A percentile compares a stretch with the other conserved stretches of the same genome.
These are phyloP conservation scores for Brachirus orientalis DNA, from an alignment of 2,113 vertebrate genomes.

Conservation along the genomic window DNA sequence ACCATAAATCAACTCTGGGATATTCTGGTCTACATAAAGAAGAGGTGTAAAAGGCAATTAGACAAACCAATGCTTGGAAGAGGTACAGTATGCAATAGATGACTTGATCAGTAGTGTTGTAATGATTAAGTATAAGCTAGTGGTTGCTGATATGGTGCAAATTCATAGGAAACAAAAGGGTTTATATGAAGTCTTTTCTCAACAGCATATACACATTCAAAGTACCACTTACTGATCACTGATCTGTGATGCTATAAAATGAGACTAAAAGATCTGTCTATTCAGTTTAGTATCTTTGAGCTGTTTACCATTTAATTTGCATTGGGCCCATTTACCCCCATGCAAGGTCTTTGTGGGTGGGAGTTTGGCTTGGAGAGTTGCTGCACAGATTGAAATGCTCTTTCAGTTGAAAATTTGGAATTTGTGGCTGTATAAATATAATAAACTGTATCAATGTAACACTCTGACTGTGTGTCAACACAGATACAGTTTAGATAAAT, in stretches of 20 bases:
- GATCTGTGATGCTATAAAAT: too few relatives aligned
- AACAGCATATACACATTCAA: background rate
- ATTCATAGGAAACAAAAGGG: background rate
- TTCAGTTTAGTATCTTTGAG: background rate
- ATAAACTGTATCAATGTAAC: too few relatives aligned
- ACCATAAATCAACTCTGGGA: conserved; percentile 71
- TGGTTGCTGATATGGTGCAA: conserved; percentile 7
- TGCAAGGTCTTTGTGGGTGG: background rate
- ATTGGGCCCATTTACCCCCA: background rate
- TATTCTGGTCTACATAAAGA: conserved; percentile 48
- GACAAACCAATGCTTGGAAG: conserved; percentile 32
- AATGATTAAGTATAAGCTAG: conserved; percentile 27
- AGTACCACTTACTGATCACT: background rate
- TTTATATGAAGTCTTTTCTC: background rate
- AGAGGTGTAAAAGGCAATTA: conserved; percentile 18
- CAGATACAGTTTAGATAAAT: too few relatives aligned
- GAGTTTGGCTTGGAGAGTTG: too few relatives aligned
- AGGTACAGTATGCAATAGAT: conserved; percentile 24
- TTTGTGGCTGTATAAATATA: background rate
- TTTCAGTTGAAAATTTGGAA: background rate
- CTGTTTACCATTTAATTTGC: background rate
- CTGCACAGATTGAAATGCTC: background rate
- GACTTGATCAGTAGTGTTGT: conserved; percentile 7
- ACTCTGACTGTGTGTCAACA: background rate
- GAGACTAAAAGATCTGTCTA: background rate